These are phyloP conservation scores for Drosophila miranda DNA, from an alignment of 1,140 invertebrate species.

Conservation along the genomic window DNA sequence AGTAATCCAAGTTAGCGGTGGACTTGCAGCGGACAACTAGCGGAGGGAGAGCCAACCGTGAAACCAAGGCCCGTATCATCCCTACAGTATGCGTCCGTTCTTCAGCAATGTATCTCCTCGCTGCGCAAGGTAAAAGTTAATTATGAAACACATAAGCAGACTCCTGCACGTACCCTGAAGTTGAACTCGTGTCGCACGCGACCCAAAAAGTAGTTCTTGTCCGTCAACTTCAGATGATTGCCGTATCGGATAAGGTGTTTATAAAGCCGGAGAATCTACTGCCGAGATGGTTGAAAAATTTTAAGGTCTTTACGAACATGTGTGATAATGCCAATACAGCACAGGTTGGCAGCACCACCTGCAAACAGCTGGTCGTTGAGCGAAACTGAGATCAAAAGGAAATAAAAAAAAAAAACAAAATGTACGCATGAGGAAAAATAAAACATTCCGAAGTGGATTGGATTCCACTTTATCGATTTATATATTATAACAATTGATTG, in stretches of 20 bases:
- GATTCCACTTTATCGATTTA: too few species aligned
- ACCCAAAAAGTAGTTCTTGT: conserved; percentile 84
- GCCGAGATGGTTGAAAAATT: conserved; percentile 67
- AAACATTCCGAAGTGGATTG: too few species aligned
- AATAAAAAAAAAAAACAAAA: too few species aligned
- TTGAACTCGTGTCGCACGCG: conserved; percentile 85
- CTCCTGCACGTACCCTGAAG: conserved; percentile 83
- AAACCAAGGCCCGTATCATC: conserved; percentile 49
- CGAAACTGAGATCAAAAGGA: conserved; percentile 4
- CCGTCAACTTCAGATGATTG: conserved; percentile 84
- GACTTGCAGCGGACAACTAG: conserved; percentile 60
- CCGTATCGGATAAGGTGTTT: conserved; percentile 85
- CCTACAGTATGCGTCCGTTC: conserved; percentile 77
- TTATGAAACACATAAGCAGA: conserved; percentile 38
- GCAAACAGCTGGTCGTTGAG: conserved; percentile 19
- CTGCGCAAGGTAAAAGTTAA: conserved; percentile 19
- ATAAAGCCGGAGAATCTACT: conserved; percentile 84
- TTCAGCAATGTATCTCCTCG: conserved; percentile 75
- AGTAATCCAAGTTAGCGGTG: conserved; percentile 85
- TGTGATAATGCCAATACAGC: not conserved
- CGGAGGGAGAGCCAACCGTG: conserved; percentile 33
- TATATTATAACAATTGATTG: too few species aligned
- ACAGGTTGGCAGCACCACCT: conserved; percentile 21
- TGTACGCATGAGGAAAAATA: too few species aligned
- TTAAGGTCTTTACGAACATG: conserved; percentile 18